phyloP scores from a whole-genome alignment of 30 jellyfish, hydroid and myxozoan species.

The Hydra vulgaris region DNA sequence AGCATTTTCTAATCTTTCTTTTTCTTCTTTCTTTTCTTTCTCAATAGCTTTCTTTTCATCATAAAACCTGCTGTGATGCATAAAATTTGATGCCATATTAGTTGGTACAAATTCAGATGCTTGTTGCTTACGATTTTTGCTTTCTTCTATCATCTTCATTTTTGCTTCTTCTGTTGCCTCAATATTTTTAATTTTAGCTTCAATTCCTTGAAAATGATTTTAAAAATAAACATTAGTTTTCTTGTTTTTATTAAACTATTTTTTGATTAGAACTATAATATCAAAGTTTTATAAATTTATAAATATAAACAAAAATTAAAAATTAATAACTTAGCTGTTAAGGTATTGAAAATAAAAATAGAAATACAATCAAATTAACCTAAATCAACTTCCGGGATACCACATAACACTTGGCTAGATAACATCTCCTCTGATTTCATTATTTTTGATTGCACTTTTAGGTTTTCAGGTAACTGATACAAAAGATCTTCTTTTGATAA shows the following conservation, averaged over 20 bases:
- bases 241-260: background rate
- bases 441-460: constrained; percentile 69
- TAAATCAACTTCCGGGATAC: constrained; percentile 93
- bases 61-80: constrained; percentile 81
- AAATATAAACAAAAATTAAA: background rate
- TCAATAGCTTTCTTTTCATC: constrained; percentile 76
- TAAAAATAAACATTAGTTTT: background rate
- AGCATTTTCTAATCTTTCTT: constrained; percentile 24
- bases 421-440: constrained; percentile 98
- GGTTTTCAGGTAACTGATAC: constrained; percentile 72
- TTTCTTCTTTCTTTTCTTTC: constrained; percentile 61
- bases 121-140: constrained; percentile 42
- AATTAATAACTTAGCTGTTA: background rate
- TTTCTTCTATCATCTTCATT: constrained; percentile 62
- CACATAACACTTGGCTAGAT: constrained; percentile 93
- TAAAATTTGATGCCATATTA: constrained; percentile 84
- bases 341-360: too few relatives aligned
- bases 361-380: constrained; percentile 15
- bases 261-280: background rate
- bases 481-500: constrained; percentile 65
- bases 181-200: constrained; percentile 80
- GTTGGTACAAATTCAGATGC: constrained; percentile 95
- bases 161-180: constrained; percentile 97
- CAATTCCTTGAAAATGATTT: constrained; percentile 42
- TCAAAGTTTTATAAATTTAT: background rate